phyloP scores from a whole-genome alignment of 2,797 vertebrate species.

The Leuciscus waleckii region DNA sequence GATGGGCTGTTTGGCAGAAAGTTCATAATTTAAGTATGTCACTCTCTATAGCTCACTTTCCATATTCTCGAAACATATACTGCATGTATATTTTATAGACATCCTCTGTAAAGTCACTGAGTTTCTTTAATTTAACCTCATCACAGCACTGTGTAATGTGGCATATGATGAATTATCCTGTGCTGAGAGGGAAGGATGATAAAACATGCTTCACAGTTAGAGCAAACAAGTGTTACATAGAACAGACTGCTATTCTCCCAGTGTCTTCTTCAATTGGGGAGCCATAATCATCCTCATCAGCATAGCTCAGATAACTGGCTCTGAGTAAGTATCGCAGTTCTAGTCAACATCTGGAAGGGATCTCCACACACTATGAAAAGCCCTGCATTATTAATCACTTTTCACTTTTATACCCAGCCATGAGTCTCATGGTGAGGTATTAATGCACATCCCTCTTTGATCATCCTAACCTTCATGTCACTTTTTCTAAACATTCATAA shows the following conservation, averaged over 20 bases:
- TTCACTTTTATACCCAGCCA: neutral
- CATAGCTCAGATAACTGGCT: neutral
- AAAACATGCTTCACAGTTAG: neutral
- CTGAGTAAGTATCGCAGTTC: neutral
- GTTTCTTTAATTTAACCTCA: neutral
- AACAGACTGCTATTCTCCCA: neutral
- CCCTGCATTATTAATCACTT: conserved; percentile 38
- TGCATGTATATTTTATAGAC: neutral
- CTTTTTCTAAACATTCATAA: neutral
- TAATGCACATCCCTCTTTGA: neutral
- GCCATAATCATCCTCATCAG: conserved; percentile 8
- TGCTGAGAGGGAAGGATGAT: neutral
- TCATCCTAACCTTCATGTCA: neutral
- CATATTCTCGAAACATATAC: neutral
- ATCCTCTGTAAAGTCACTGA: neutral
- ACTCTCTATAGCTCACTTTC: neutral
- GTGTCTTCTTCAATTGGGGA: conserved; percentile 18
- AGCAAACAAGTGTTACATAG: neutral
- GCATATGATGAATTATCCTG: neutral
- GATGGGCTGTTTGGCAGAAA: conserved; percentile 33
- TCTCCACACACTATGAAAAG: neutral
- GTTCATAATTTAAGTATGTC: conserved; percentile 38
- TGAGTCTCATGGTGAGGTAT: neutral
- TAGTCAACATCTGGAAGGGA: conserved; percentile 22
- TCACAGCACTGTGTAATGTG: neutral